Evolutionary conservation across 2,797 vertebrate species (phyloP).

Genomic region (Arvicola amphibius): DNA sequence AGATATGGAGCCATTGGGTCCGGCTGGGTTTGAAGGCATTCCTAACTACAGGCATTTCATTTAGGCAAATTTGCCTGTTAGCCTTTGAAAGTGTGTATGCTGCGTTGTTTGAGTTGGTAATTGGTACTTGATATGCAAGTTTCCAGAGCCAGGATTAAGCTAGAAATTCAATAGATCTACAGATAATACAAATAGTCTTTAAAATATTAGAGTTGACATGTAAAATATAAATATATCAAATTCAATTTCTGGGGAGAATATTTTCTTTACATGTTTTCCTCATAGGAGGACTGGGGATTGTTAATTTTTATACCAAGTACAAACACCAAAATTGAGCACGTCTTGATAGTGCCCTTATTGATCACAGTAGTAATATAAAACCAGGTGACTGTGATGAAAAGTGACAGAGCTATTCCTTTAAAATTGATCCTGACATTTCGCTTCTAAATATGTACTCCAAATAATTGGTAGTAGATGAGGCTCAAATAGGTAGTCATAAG

Average conservation of each 20-base stretch:
- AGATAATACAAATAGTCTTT: conserved; percentile 14
- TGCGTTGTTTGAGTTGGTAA: neutral
- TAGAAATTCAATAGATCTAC: neutral
- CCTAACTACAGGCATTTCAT: neutral
- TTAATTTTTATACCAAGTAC: conserved; percentile 12
- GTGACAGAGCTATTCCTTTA: neutral
- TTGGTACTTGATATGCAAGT: neutral
- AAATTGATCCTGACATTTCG: neutral
- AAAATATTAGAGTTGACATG: conserved; percentile 3
- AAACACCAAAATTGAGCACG: neutral
- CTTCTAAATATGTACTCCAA: neutral
- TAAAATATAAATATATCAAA: conserved; percentile 13
- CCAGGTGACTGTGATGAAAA: neutral
- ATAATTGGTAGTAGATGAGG: neutral
- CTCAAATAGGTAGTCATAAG: neutral
- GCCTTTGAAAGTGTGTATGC: neutral
- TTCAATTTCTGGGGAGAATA: neutral
- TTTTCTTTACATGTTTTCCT: neutral
- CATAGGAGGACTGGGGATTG: neutral
- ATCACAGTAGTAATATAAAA: neutral
- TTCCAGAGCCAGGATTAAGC: neutral
- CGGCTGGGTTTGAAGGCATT: neutral
- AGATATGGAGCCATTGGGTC: neutral
- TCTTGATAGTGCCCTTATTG: neutral
- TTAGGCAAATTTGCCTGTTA: neutral